Evolutionary conservation across 2,797 vertebrate genomes (phyloP).

Genomic region (Alectoris magna): DNA sequence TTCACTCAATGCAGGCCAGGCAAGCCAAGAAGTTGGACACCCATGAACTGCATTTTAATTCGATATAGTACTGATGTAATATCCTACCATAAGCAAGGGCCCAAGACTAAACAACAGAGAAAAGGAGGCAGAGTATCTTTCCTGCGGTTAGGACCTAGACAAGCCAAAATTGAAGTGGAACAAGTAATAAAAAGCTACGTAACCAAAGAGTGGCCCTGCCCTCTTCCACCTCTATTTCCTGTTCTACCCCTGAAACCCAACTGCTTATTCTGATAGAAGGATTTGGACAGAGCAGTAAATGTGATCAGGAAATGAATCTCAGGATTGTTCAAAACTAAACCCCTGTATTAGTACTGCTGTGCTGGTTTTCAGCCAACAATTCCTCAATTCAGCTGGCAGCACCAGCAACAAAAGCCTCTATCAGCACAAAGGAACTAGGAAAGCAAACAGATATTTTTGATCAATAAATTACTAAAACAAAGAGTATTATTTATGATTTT

Average conservation of each 20-base stretch:
- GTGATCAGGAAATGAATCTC: neutral
- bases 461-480: neutral
- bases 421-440: neutral
- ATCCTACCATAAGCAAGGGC: too few relatives aligned
- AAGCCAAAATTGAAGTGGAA: neutral
- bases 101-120: too few relatives aligned
- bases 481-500: neutral
- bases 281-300: neutral
- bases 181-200: neutral
- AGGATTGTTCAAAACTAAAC: neutral
- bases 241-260: neutral
- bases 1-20: too few relatives aligned
- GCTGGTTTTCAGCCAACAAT: neutral
- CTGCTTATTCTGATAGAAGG: neutral
- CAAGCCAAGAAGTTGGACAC: too few relatives aligned
- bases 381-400: neutral
- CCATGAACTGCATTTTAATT: too few relatives aligned
- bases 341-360: neutral
- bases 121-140: neutral
- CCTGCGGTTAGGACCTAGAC: neutral
- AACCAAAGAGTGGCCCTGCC: neutral
- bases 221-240: neutral
- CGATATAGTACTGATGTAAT: too few relatives aligned
- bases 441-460: neutral
- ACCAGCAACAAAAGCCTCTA: neutral